phyloP scores from a whole-genome alignment of 2,797 vertebrate species.

The Chromobotia macracanthus region DNA sequence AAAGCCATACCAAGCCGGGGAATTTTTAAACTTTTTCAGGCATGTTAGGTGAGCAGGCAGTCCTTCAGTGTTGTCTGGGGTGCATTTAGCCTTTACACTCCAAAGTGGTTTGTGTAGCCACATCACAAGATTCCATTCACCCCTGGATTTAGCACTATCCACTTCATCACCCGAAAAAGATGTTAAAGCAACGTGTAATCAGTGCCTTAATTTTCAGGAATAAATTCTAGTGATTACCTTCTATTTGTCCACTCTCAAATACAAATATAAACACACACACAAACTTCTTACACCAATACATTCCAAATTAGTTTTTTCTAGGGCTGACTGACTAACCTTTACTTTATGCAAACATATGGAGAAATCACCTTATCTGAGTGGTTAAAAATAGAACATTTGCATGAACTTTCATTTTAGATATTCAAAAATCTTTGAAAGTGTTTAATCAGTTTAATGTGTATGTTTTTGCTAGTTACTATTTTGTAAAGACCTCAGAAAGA shows the following conservation, averaged over 20 bases:
- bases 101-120: too few species aligned
- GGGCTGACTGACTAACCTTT: background rate
- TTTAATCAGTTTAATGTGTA: background rate
- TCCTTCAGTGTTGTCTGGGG: too few species aligned
- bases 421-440: background rate
- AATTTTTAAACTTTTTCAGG: too few species aligned
- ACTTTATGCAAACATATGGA: conserved; percentile 8
- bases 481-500: background rate
- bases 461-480: conserved; percentile 20
- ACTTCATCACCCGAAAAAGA: background rate
- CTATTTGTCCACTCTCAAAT: conserved; percentile 6
- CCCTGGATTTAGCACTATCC: background rate
- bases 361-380: background rate
- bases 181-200: background rate
- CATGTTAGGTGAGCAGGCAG: too few species aligned
- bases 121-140: background rate
- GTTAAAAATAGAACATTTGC: conserved; percentile 13
- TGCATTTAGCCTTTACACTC: too few species aligned
- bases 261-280: background rate
- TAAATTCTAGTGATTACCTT: background rate
- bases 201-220: background rate
- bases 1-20: background rate
- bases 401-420: background rate
- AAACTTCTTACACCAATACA: background rate
- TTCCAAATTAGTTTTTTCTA: background rate